Conservation (phyloP, 2,113 vertebrate genomes). For the Loxodonta africana region DNA sequence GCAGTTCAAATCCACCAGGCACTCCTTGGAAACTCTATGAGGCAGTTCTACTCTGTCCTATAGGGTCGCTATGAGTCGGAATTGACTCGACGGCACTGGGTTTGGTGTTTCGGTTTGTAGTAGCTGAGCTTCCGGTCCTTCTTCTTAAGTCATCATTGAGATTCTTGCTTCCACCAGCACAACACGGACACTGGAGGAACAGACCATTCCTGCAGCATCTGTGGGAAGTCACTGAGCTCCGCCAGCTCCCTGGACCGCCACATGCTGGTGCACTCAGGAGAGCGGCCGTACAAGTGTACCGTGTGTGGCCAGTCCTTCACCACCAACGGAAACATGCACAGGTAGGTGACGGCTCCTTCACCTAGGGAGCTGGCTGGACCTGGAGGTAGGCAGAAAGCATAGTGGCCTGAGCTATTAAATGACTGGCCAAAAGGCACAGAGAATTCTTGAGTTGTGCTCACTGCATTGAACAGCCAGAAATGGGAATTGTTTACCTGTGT, state of each 20-base stretch:
- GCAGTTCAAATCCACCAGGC: no score
- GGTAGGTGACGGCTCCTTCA: conserved; percentile 87
- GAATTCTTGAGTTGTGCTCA: background rate
- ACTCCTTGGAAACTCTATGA: no score
- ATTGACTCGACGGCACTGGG: no score
- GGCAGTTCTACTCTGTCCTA: no score
- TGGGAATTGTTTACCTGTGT: background rate
- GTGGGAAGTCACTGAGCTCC: conserved; percentile 97
- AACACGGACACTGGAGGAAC: conserved; percentile 96
- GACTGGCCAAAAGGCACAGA: background rate
- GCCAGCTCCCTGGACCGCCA: conserved; percentile 98
- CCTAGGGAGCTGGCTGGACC: background rate
- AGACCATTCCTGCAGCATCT: conserved; percentile 99
- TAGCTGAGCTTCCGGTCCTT: accelerated
- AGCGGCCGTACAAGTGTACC: conserved; percentile 96
- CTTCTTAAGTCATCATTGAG: conserved; percentile 66
- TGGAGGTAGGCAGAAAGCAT: background rate
- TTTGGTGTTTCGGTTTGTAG: no score
- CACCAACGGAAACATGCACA: conserved; percentile 99
- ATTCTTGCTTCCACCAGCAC: conserved; percentile 91
- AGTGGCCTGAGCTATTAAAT: background rate
- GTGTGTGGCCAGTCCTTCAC: conserved; percentile 99
- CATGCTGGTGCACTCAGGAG: conserved; percentile 99
- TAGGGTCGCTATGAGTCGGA: no score
- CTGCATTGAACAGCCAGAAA: background rate